Conservation (phyloP, 2,888 invertebrate species). For the Torymus tubicola region DNA sequence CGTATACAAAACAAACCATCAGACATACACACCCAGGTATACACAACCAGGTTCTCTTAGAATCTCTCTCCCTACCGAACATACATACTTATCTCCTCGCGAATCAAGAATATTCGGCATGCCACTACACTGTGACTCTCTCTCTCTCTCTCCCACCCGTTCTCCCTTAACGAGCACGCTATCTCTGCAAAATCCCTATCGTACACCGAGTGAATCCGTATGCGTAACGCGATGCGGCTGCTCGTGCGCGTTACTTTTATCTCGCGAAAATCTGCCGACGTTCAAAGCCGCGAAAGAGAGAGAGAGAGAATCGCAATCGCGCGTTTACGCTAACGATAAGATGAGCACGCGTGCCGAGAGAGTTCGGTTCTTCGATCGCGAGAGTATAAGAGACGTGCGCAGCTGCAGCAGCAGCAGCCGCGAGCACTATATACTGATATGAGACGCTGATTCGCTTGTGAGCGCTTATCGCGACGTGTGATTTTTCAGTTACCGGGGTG, state of each 20-base stretch:
- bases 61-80: too few species aligned
- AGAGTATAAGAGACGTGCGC: too few species aligned
- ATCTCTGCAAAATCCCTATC: not conserved
- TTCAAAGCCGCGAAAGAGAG: not conserved
- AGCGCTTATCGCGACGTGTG: too few species aligned
- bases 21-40: too few species aligned
- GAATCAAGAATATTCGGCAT: constrained; percentile 34
- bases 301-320: constrained; percentile 5
- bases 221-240: constrained; percentile 20
- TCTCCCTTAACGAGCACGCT: constrained; percentile 22
- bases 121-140: not conserved
- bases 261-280: constrained; percentile 26
- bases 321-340: constrained; percentile 7
- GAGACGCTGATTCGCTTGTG: too few species aligned
- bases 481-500: too few species aligned
- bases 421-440: too few species aligned
- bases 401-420: too few species aligned
- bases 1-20: too few species aligned
- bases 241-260: constrained; percentile 22
- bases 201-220: not conserved
- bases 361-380: too few species aligned
- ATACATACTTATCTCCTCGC: not conserved
- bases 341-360: not conserved
- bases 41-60: too few species aligned
- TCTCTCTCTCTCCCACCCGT: not conserved